phyloP scores from a whole-genome alignment of 2,113 vertebrate genomes.

The Toxostoma redivivum region DNA sequence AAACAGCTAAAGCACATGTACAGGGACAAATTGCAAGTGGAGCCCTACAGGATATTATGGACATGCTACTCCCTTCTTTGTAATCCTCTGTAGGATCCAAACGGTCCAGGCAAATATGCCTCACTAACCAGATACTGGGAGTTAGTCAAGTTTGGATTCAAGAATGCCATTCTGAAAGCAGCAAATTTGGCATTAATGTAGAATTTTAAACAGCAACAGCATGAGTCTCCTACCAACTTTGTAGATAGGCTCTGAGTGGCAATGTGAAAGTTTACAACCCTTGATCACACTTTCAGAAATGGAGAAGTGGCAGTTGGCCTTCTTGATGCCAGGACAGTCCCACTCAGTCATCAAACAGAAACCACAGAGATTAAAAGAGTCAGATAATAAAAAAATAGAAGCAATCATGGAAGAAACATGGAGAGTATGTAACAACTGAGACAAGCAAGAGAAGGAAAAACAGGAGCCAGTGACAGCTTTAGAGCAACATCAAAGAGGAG shows the following conservation, averaged over 20 bases:
- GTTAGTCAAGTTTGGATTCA: background rate
- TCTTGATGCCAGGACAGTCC: background rate
- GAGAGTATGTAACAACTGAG: background rate
- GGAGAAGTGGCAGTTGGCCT: background rate
- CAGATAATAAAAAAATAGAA: background rate
- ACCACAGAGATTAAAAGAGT: background rate
- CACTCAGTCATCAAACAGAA: background rate
- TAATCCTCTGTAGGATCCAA: background rate
- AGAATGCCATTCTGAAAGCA: background rate
- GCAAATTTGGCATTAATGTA: background rate
- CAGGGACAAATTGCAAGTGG: background rate
- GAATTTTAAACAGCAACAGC: background rate
- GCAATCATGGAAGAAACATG: background rate
- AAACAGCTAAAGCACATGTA: background rate
- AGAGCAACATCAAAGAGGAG: background rate
- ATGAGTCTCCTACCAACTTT: rapidly evolving
- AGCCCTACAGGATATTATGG: background rate
- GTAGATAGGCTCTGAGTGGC: background rate
- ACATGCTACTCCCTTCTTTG: background rate
- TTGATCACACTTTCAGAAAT: background rate
- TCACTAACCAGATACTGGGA: background rate
- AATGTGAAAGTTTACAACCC: background rate
- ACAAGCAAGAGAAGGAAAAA: background rate
- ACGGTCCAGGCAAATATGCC: background rate
- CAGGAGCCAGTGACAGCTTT: background rate